Conservation (phyloP, 2,888 invertebrate species). For the Gortyna flavago region DNA sequence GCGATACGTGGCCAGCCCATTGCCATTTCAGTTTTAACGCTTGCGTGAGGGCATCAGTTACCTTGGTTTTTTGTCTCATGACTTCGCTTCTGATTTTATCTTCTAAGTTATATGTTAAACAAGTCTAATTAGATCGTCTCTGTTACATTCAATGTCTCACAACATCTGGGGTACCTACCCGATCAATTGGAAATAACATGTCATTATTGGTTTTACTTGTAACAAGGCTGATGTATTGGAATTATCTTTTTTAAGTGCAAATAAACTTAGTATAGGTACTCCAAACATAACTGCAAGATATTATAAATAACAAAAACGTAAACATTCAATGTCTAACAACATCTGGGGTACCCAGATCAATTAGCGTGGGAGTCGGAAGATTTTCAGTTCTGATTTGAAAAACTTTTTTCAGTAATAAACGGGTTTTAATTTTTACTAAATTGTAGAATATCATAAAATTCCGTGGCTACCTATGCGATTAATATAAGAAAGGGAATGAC, state of each 20-base stretch:
- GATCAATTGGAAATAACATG: conserved; percentile 17
- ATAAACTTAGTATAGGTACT: conserved; percentile 24
- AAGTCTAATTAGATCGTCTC: conserved; percentile 47
- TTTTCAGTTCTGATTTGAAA: not conserved
- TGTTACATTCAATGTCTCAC: conserved; percentile 28
- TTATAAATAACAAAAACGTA: conserved; percentile 12
- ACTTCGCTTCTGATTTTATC: too few species aligned
- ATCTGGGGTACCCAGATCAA: too few species aligned
- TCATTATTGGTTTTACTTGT: conserved; percentile 38
- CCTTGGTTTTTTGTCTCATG: too few species aligned
- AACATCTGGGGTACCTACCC: conserved; percentile 28
- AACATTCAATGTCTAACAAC: too few species aligned
- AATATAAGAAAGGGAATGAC: not conserved
- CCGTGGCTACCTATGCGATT: not conserved
- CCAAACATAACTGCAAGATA: conserved; percentile 15
- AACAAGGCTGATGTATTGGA: conserved; percentile 13
- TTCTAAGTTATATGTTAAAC: too few species aligned
- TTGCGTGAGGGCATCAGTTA: too few species aligned
- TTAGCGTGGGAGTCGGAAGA: not conserved
- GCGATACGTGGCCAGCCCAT: too few species aligned
- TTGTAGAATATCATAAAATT: not conserved
- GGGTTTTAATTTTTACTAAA: not conserved
- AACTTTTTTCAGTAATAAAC: not conserved
- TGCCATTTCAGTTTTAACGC: too few species aligned
- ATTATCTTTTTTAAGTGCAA: conserved; percentile 24